Conservation (phyloP, 2,797 vertebrate genomes). For the Zonotrichia albicollis region DNA sequence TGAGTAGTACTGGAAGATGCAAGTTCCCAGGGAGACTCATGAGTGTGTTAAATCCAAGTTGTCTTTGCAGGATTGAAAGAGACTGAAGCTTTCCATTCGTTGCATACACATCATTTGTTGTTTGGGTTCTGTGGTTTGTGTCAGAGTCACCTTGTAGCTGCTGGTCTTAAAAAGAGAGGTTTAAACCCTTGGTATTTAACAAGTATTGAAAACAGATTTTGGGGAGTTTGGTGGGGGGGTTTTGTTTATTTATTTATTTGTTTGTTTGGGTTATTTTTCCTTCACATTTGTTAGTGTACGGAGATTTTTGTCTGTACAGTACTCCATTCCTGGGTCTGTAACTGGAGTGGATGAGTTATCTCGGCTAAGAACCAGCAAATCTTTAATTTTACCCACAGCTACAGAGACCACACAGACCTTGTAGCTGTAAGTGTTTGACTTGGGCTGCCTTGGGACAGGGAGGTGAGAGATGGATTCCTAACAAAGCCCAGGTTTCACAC, state of each 20-base stretch:
- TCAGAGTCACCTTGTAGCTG: not conserved
- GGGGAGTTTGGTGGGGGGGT: accelerated
- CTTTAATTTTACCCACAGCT: not conserved
- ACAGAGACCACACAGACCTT: not conserved
- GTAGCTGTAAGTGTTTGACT: not conserved
- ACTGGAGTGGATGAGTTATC: not conserved
- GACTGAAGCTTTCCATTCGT: not conserved
- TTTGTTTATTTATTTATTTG: not conserved
- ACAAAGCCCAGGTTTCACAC: not conserved
- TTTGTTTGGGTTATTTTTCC: not conserved
- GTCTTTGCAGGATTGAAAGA: not conserved
- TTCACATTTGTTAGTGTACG: accelerated
- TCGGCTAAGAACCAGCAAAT: not conserved
- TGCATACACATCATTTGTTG: not conserved
- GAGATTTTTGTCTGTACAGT: not conserved
- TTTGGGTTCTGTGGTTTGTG: not conserved
- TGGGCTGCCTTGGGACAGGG: not conserved
- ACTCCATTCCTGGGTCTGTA: not conserved
- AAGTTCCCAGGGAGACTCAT: not conserved
- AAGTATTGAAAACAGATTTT: not conserved
- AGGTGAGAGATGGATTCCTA: not conserved
- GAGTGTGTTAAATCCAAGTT: not conserved
- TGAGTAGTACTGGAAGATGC: not conserved
- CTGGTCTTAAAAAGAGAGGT: not conserved
- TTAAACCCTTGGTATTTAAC: not conserved